These are phyloP conservation scores for Silurus lanzhouensis DNA, from an alignment of 2,797 vertebrate species.

Conservation along the genomic window DNA sequence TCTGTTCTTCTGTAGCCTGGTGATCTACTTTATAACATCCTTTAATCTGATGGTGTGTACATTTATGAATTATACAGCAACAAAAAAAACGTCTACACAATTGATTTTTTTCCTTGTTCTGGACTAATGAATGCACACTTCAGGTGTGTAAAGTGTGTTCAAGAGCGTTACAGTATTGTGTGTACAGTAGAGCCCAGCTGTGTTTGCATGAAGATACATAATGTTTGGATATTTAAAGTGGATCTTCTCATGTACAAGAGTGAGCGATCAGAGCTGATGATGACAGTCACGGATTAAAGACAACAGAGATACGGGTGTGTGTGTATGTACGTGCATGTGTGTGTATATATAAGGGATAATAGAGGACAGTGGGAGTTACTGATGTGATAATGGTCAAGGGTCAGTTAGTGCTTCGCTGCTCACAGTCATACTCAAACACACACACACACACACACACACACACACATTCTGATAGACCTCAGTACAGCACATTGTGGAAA, in stretches of 20 bases:
- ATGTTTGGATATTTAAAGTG: slow-evolving; percentile 23
- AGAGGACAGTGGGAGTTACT: slow-evolving; percentile 30
- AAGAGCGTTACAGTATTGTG: not conserved
- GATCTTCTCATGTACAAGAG: slow-evolving; percentile 25
- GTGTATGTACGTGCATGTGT: not conserved
- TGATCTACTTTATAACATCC: not conserved
- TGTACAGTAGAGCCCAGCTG: not conserved
- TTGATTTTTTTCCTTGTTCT: not conserved
- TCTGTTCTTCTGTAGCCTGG: not conserved
- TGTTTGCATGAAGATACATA: not conserved
- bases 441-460: slow-evolving; percentile 5
- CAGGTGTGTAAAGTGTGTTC: slow-evolving; percentile 6
- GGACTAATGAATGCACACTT: not conserved
- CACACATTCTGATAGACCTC: not conserved
- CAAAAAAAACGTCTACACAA: not conserved
- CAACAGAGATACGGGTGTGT: slow-evolving; percentile 4
- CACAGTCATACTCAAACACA: not conserved
- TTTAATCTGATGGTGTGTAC: not conserved
- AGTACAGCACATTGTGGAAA: not conserved
- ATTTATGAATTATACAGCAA: not conserved
- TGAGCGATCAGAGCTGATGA: slow-evolving; percentile 41
- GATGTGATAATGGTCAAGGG: slow-evolving; percentile 41
- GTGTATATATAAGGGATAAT: slow-evolving; percentile 13
- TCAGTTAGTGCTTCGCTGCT: slow-evolving; percentile 29
- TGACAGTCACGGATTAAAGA: slow-evolving; percentile 33